A percentile compares a stretch with the other conserved stretches of the same genome.
phyloP scores from a whole-genome alignment of 2,888 invertebrate species.

The Luffia ferchaultella region DNA sequence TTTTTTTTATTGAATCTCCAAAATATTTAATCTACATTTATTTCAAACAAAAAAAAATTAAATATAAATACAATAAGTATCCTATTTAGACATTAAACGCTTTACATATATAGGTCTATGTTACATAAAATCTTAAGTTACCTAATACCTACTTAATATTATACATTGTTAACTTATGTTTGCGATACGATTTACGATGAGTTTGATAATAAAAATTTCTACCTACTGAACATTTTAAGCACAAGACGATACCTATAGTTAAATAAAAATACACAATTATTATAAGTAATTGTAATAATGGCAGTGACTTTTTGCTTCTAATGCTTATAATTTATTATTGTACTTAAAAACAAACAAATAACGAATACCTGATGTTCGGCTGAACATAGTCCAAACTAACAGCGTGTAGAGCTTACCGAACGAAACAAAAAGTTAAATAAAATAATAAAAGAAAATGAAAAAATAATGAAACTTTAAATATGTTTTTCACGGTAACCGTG shows the following conservation, averaged over 20 bases:
- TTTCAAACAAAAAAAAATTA: neutral
- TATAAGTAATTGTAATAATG: neutral
- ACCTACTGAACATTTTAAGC: neutral
- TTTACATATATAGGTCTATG: no score
- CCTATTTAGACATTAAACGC: neutral
- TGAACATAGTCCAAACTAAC: no score
- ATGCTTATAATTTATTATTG: neutral
- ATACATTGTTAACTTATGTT: neutral
- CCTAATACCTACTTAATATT: neutral
- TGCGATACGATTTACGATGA: neutral
- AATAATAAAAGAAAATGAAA: no score
- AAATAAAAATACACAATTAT: neutral
- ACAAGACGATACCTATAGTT: neutral
- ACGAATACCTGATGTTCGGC: no score
- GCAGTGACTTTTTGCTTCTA: neutral
- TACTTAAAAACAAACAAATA: no score
- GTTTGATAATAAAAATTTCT: neutral
- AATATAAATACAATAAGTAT: neutral
- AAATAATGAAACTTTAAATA: no score
- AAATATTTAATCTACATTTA: neutral
- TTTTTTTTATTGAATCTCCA: constrained; percentile 1
- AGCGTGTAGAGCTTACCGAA: no score
- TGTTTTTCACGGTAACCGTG: no score
- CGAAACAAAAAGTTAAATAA: no score
- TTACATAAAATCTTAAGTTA: neutral